phyloP scores from a whole-genome alignment of 2,113 vertebrate species.

The Deroptyus accipitrinus region DNA sequence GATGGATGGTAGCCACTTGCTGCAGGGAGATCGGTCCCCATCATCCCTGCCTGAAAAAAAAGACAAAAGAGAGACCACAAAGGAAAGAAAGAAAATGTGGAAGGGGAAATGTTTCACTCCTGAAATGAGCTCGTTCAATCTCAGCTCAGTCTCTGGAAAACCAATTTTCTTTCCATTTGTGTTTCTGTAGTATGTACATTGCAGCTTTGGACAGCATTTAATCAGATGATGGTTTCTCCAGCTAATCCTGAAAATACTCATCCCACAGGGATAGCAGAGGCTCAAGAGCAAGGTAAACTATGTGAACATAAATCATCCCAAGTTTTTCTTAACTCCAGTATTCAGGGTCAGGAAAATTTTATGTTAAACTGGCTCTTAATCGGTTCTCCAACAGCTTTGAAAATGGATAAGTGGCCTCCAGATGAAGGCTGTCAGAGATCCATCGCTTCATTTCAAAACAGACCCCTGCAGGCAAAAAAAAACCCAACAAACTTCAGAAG shows the following conservation, averaged over 20 bases:
- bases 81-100: not conserved
- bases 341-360: not conserved
- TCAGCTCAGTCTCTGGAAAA: slow-evolving; percentile 8
- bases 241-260: not conserved
- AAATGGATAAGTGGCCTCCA: not conserved
- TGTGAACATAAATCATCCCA: not conserved
- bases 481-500: not conserved
- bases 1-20: not conserved
- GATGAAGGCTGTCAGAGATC: not conserved
- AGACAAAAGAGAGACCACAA: not conserved
- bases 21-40: not conserved
- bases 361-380: not conserved
- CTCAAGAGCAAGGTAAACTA: not conserved
- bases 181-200: not conserved
- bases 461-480: not conserved
- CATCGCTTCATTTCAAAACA: not conserved
- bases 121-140: not conserved
- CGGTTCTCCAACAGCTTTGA: not conserved
- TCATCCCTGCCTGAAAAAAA: not conserved
- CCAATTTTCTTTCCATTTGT: slow-evolving; percentile 3
- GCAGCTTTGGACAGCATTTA: not conserved
- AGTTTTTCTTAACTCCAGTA: not conserved
- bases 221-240: not conserved
- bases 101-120: not conserved
- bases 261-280: not conserved